Conservation (phyloP, 2,888 invertebrate species). For the Mesochorus sp. region DNA sequence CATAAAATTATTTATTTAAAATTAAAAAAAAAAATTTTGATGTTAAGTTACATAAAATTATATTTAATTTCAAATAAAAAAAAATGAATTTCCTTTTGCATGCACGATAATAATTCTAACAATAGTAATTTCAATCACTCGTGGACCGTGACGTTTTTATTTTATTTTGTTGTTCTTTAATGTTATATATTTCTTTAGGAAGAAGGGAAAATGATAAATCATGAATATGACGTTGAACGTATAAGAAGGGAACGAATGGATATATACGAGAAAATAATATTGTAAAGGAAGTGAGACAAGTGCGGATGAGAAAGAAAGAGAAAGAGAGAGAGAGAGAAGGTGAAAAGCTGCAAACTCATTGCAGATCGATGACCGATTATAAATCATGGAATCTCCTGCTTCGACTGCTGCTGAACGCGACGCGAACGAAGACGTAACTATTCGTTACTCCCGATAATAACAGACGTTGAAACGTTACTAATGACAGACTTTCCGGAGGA, state of each 20-base stretch:
- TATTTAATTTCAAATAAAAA: too few relatives aligned
- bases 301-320: background rate
- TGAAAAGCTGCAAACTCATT: conserved; percentile 28
- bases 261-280: background rate
- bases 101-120: too few relatives aligned
- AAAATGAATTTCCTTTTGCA: too few relatives aligned
- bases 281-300: background rate
- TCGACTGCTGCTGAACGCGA: background rate
- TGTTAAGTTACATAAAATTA: too few relatives aligned
- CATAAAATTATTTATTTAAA: too few relatives aligned
- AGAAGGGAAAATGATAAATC: background rate
- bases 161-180: background rate
- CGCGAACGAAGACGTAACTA: conserved; percentile 18
- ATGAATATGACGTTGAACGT: conserved; percentile 5
- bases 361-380: conserved; percentile 58
- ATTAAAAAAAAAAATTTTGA: too few relatives aligned
- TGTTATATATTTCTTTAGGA: background rate
- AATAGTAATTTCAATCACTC: too few relatives aligned
- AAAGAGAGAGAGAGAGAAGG: background rate
- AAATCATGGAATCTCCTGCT: conserved; percentile 36
- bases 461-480: conserved; percentile 50
- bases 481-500: conserved; percentile 51
- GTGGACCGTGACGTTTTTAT: conserved; percentile 28
- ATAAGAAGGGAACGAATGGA: conserved; percentile 3
- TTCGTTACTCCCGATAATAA: conserved; percentile 53